These are phyloP conservation scores for Sinentomon sp. DNA, from an alignment of 2,888 invertebrate genomes.

Conservation along the genomic window DNA sequence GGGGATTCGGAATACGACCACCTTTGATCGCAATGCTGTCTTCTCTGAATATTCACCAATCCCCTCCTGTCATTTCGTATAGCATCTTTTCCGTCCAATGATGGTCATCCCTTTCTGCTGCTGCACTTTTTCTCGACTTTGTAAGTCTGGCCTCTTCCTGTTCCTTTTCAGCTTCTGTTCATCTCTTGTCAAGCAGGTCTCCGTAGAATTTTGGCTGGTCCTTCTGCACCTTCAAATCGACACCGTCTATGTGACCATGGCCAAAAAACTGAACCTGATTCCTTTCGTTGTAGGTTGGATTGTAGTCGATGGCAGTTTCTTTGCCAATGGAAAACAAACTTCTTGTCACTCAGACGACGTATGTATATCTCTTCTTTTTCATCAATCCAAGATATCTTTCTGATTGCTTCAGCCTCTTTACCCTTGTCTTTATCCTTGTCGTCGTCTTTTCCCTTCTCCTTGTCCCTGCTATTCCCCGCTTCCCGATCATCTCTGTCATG, in stretches of 20 bases:
- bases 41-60: constrained; percentile 98
- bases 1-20: constrained; percentile 84
- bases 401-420: constrained; percentile 78
- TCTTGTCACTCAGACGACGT: constrained; percentile 78
- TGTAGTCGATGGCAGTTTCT: constrained; percentile 94
- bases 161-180: constrained; percentile 87
- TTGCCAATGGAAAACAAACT: constrained; percentile 99
- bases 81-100: constrained; percentile 92
- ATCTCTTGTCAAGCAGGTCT: constrained; percentile 68
- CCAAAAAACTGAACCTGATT: constrained; percentile 97
- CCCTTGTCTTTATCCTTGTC: constrained; percentile 43
- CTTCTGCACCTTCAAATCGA: constrained; percentile 84
- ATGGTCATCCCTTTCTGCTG: constrained; percentile 94
- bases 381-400: constrained; percentile 69
- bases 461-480: constrained; percentile 20
- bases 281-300: constrained; percentile 77
- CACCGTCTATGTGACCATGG: constrained; percentile 86
- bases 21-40: constrained; percentile 97
- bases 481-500: constrained; percentile 19
- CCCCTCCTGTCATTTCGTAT: constrained; percentile 91
- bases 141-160: constrained; percentile 63
- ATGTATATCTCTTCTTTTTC: constrained; percentile 78
- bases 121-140: constrained; percentile 80
- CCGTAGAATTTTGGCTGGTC: constrained; percentile 95
- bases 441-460: constrained; percentile 10